Conservation (phyloP, 2,113 vertebrate species). For the Sphaerodactylus townsendi region DNA sequence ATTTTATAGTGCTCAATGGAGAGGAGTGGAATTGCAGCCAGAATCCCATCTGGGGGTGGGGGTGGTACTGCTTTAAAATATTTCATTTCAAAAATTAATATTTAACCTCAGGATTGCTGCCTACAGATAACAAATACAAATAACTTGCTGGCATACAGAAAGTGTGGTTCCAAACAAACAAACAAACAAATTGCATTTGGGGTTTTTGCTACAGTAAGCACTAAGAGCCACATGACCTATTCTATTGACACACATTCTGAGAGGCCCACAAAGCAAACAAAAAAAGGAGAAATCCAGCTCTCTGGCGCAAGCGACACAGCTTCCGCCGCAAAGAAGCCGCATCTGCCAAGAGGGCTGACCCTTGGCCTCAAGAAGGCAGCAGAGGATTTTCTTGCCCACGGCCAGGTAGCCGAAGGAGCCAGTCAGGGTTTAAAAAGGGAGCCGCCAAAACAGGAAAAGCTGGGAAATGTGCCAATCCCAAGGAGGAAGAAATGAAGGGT, state of each 20-base stretch:
- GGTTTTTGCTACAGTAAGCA: conserved; percentile 5
- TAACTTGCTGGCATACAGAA: not conserved
- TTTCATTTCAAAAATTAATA: not conserved
- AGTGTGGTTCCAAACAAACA: not conserved
- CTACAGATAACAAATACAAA: not conserved
- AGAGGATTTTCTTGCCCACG: not conserved
- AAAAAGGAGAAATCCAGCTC: not conserved
- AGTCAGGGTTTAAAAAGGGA: not conserved
- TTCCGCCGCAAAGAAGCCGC: not conserved
- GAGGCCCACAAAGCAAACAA: conserved; percentile 37
- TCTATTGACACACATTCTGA: conserved; percentile 50
- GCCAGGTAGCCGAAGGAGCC: not conserved
- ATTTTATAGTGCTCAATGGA: not conserved
- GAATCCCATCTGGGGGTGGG: too few relatives aligned
- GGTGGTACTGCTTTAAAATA: not conserved
- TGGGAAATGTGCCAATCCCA: too few relatives aligned
- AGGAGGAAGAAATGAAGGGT: too few relatives aligned
- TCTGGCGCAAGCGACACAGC: not conserved
- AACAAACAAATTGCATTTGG: not conserved
- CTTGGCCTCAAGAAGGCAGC: not conserved
- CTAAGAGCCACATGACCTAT: conserved; percentile 33
- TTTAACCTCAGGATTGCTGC: not conserved
- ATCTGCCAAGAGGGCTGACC: not conserved
- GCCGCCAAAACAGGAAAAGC: too few relatives aligned
- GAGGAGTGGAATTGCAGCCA: not conserved